These are phyloP conservation scores for Branchipolynoe longqiensis DNA, from an alignment of 2,888 invertebrate genomes.

Conservation along the genomic window DNA sequence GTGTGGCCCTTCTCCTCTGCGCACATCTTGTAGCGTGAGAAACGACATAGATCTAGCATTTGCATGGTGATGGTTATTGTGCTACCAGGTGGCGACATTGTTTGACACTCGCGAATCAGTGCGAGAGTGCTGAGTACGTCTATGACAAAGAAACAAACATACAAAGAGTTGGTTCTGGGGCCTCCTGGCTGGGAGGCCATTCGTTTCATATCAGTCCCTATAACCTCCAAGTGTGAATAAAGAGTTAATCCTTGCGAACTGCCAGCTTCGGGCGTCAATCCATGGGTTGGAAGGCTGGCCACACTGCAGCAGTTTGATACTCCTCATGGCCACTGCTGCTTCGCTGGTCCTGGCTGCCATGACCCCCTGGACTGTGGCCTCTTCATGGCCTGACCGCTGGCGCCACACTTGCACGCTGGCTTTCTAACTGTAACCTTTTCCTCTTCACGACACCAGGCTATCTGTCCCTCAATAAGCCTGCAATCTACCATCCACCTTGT, in stretches of 20 bases:
- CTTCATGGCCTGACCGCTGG: constrained; percentile 30
- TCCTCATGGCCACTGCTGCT: background rate
- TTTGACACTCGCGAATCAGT: background rate
- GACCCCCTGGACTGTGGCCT: background rate
- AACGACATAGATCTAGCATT: constrained; percentile 50
- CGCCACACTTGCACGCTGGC: constrained; percentile 33
- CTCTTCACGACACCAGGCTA: constrained; percentile 48
- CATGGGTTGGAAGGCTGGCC: background rate
- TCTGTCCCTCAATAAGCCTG: background rate
- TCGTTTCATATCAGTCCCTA: constrained; percentile 25
- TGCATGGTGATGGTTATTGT: constrained; percentile 54
- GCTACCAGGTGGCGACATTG: constrained; percentile 14
- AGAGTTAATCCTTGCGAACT: background rate
- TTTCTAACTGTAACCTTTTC: constrained; percentile 44
- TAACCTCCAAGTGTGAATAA: constrained; percentile 44
- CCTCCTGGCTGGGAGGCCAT: background rate
- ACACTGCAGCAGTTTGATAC: background rate
- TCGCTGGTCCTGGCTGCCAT: background rate
- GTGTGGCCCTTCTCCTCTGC: background rate
- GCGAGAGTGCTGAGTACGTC: background rate
- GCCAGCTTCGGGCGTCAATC: background rate
- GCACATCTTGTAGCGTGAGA: constrained; percentile 18
- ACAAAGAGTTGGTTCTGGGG: constrained; percentile 27
- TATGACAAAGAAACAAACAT: constrained; percentile 10
- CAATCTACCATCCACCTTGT: background rate